These are phyloP conservation scores for Psophia crepitans DNA, from an alignment of 2,113 vertebrate species.

Conservation along the genomic window DNA sequence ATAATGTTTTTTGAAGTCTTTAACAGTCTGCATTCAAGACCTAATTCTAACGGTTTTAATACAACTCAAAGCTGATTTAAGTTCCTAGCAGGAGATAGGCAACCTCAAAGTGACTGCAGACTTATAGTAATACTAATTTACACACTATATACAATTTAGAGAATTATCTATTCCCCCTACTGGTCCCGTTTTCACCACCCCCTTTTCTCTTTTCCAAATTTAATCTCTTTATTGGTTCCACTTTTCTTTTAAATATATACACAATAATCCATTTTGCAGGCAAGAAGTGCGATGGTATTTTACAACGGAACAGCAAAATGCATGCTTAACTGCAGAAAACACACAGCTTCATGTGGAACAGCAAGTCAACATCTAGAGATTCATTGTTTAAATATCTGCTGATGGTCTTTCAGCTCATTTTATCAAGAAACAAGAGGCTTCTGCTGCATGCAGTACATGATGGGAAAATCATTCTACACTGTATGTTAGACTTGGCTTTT, in stretches of 20 bases:
- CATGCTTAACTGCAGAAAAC: conserved; percentile 84
- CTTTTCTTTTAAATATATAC: conserved; percentile 76
- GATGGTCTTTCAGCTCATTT: conserved; percentile 84
- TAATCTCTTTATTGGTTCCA: conserved; percentile 50
- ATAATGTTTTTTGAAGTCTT: conserved; percentile 62
- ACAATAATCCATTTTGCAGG: conserved; percentile 73
- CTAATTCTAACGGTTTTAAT: conserved; percentile 77
- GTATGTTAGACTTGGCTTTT: conserved; percentile 64
- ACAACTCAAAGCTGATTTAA: conserved; percentile 74
- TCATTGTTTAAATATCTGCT: conserved; percentile 74
- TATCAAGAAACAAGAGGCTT: conserved; percentile 81
- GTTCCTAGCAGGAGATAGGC: conserved; percentile 74
- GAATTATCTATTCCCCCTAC: conserved; percentile 50
- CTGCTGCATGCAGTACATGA: conserved; percentile 82
- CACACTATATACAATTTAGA: conserved; percentile 82
- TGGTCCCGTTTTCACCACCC: conserved; percentile 49
- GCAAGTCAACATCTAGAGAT: conserved; percentile 70
- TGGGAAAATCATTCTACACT: conserved; percentile 71
- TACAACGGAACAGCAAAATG: conserved; percentile 81
- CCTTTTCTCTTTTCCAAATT: conserved; percentile 44
- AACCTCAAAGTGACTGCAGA: conserved; percentile 75
- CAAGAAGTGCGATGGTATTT: conserved; percentile 79
- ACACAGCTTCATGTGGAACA: conserved; percentile 77
- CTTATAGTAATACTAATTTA: conserved; percentile 75
- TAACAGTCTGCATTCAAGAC: conserved; percentile 76